Evolutionary conservation across 1,140 invertebrate genomes (phyloP), one percentile per base, ranked within the genome.

Genomic region (Campodea augens): DNA sequence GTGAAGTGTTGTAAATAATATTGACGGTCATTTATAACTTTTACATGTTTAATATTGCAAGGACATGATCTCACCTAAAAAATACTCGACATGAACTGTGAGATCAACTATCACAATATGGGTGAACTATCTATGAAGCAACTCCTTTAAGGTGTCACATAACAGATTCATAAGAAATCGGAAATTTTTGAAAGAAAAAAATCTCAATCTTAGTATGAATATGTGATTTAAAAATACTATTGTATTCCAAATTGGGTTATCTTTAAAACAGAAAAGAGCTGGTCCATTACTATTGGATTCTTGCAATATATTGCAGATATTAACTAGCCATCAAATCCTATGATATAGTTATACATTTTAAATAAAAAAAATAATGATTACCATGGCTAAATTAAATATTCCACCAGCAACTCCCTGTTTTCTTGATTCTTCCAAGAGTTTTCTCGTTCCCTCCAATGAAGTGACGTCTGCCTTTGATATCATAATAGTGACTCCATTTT

Each of bases 351-450:
- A n/a, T 10, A 10, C 15, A 32, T 32, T 32, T 32, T 32, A 32
- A n/a, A n/a, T n/a, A n/a, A n/a, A n/a, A n/a, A n/a, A 29, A 48
- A 67, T 59, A 1, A 22, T 25, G 29, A 51, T 59, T 41, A 68
- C 66, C 65, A 70, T 65, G 20, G 74, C 73, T 38, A 77, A 55
- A 51, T 76, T 69, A 57, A 76, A 76, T 21, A 77, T 62, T 41
- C 70, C 74, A 19, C 70, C 74, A 48, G 75, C 55, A 25, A 66
- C 62, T 15, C 66, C 66, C 7, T 64, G 48, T 41, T 63, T 57
- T 21, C 60, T 50, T 13, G 73, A 57, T 27, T 64, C 58, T 15
- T 60, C 48, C 22, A 73, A 46, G n/a, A 76, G 51, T 10, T 54
- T 29, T 37, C 49, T 52, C 12, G 69, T 61, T 38, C 66, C 67